Evolutionary conservation across 1,140 invertebrate genomes (phyloP), one percentile per base, ranked within the genome.

Genomic region (Zaprionus davidi): DNA sequence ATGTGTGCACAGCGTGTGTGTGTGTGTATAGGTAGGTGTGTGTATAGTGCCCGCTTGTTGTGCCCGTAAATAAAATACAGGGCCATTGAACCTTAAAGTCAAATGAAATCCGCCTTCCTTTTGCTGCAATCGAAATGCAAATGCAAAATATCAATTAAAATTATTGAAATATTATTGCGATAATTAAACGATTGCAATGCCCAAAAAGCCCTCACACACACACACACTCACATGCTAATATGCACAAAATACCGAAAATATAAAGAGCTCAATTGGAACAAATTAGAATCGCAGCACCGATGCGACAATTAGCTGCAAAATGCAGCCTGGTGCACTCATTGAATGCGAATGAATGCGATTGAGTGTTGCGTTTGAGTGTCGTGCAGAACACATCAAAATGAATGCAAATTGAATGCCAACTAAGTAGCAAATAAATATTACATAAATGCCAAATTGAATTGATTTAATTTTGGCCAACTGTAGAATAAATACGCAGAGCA

Each of bases 51-150:
- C 28, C 28, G 55, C 20, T 31, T 34, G 28, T 17, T 17, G 24
- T 56, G 28, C 31, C 20, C 31, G 51, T 28, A 56, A 56, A 53
- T 38, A 53, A 46, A 56, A 49, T 49, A 20, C 20, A 3, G 20
- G 20, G 46, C 55, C 65, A 46, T 55, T 55, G 53, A 55, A 55
- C 53, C 53, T 28, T 59, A 68, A 68, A 68, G 38, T 55, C 17
- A 49, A 49, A 68, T 44, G 41, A 44, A 44, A 44, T 17, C 15
- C n/a, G 41, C 41, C 41, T 44, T 44, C 6, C 17, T 34, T 68
- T 31, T 15, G 7, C 17, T 36, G 26, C 24, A 34, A 49, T 12
- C 22, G 41, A 17, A 15, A 17, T 57, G 36, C 26, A 24, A 22
- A 17, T 57, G 36, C 26, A 49, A 41, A 24, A 49, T 34, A 36